Percentiles rank a stretch among this genome's conserved stretches.
Evolutionary conservation across 2,113 vertebrate genomes (phyloP).

Genomic region (Otis tarda): DNA sequence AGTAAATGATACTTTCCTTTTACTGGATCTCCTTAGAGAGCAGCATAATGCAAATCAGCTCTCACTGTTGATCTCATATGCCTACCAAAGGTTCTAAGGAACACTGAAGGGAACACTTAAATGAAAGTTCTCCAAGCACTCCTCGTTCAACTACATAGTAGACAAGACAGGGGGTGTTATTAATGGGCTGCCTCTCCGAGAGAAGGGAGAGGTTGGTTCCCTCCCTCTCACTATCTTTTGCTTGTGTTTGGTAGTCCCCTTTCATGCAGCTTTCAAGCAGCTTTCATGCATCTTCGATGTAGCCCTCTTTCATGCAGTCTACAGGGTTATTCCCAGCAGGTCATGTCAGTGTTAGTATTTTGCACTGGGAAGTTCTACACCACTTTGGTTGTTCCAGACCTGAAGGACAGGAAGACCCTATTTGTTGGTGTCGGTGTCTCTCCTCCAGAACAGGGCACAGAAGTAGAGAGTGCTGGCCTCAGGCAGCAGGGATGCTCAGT

Average conservation of each 20-base stretch:
- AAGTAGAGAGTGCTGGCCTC: neutral
- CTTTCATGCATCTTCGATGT: no score
- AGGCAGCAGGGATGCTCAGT: neutral
- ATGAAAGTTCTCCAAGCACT: neutral
- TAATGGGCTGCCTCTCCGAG: neutral
- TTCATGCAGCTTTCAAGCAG: no score
- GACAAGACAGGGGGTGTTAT: neutral
- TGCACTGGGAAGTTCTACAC: neutral
- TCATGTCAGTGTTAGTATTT: neutral
- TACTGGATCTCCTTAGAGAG: neutral
- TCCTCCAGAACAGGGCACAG: neutral
- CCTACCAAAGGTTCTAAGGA: neutral
- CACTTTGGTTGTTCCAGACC: neutral
- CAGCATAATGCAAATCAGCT: neutral
- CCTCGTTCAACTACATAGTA: neutral
- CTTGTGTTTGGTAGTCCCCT: neutral
- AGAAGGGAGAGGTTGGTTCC: neutral
- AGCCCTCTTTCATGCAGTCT: neutral
- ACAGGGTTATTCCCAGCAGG: neutral
- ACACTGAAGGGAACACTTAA: neutral
- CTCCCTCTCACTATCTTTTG: neutral
- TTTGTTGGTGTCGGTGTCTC: neutral
- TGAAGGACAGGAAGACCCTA: neutral
- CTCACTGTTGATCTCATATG: neutral
- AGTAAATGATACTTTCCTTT: neutral